Base-by-base conservation (phyloP, 2,113 vertebrate genomes). In the Chloropsis hardwickii region DNA sequence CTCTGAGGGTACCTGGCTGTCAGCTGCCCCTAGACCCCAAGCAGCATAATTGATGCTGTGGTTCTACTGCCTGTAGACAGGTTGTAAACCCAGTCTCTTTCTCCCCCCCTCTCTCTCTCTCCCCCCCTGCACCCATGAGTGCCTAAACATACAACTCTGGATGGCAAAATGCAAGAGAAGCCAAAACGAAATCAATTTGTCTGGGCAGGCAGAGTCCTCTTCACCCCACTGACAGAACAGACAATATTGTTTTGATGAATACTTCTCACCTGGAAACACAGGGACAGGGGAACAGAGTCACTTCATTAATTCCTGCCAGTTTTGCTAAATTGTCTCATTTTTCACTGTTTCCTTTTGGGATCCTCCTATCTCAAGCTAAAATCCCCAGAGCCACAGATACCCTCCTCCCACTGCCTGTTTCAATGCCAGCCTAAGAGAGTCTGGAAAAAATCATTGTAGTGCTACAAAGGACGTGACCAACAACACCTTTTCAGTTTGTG, bases 241-340 rank as follows among this genome's bases (percentile, higher is more conserved):
- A 90, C 51, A 82, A 27, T 61, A 71, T 3, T 44, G 37, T 57
- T 95, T 90, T 82, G 66, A 71, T 90, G 53, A 85, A 86, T 45
- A 20, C 24, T 89, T 82, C 77, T 62, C 47, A 72, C 48, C 35
- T 84, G 47, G 64, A 86, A 96, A 77, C n/a, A 57, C 23, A 44
- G 61, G 58, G 53, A 85, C 25, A 72, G 31, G 13, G 58, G 33
- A 88, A 88, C 42, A 88, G 76, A 86, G 90, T 57, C 33, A 76
- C 50, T 82, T 80, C 70, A 95, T 90, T 92, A 92, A 92, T 88
- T 93, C 66, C 58, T 80, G 71, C 77, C 85, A 88, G 54, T 85
- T 93, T 85, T 93, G 50, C 74, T 90, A 76, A 93, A 82, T 82
- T 65, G 92, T 53, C 90, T 92, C n/a, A 81, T 94, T 95, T 95